A percentile compares a stretch with the other conserved stretches of the same genome.
Conservation (phyloP, 2,113 vertebrate genomes). For the Phaetusa simplex region DNA sequence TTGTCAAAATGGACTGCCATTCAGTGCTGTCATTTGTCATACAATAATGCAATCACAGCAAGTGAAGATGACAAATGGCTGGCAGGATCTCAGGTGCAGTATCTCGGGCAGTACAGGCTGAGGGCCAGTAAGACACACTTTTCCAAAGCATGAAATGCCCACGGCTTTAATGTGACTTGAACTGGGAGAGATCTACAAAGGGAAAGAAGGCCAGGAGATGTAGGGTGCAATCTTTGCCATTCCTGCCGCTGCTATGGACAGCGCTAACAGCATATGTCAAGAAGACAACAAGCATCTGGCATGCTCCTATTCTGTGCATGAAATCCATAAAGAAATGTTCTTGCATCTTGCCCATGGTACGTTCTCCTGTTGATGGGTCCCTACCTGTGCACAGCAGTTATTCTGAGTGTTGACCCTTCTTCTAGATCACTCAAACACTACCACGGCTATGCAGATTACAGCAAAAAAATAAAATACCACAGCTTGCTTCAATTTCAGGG, state of each 20-base stretch:
- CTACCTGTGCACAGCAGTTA: not conserved
- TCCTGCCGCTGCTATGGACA: not conserved
- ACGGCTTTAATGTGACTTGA: not conserved
- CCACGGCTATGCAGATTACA: not conserved
- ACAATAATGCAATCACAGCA: not conserved
- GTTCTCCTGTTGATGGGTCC: not conserved
- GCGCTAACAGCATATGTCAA: not conserved
- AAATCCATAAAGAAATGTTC: not conserved
- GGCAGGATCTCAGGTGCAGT: not conserved
- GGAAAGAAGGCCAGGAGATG: not conserved
- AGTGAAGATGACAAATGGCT: not conserved
- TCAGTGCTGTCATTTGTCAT: not conserved
- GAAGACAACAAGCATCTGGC: not conserved
- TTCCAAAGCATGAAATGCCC: not conserved
- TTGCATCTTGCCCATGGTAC: not conserved
- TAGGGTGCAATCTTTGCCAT: not conserved
- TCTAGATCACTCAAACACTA: not conserved
- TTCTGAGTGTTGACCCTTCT: not conserved
- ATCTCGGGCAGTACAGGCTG: not conserved
- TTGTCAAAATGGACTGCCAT: not conserved
- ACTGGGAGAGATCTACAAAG: not conserved
- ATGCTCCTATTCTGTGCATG: not conserved
- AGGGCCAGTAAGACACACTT: not conserved
- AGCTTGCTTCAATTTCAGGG: not conserved
- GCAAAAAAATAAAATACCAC: not conserved